Evolutionary conservation across 1,140 invertebrate genomes (phyloP).

Genomic region (Acromyrmex charruanus): DNA sequence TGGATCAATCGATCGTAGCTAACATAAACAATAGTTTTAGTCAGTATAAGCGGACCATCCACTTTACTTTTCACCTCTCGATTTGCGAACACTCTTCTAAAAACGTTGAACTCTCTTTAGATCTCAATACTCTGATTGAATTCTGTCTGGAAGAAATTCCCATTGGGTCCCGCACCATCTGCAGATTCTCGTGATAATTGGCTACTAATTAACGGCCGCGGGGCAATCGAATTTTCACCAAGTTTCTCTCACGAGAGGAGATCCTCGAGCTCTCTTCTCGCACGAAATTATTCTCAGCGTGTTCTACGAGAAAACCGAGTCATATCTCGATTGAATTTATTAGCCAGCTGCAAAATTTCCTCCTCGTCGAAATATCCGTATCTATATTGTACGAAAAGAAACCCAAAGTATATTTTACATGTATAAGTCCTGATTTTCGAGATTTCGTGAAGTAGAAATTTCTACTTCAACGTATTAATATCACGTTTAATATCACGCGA

Average conservation of each 20-base stretch:
- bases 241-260: constrained; percentile 62
- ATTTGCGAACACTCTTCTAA: not conserved
- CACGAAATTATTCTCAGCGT: constrained; percentile 43
- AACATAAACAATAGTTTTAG: constrained; percentile 26
- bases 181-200: constrained; percentile 67
- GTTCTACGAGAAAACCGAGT: not conserved
- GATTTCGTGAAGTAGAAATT: not conserved
- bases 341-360: not conserved
- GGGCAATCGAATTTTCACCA: constrained; percentile 70
- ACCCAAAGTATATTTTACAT: not conserved
- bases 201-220: constrained; percentile 69
- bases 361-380: not conserved
- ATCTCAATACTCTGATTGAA: constrained; percentile 47
- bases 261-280: not conserved
- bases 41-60: constrained; percentile 11
- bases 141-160: constrained; percentile 65
- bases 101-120: constrained; percentile 20
- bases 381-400: not conserved
- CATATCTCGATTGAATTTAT: constrained; percentile 40
- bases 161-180: constrained; percentile 33
- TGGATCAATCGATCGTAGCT: not conserved
- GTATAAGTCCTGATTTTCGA: not conserved
- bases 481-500: not conserved
- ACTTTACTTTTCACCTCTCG: not conserved
- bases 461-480: not conserved